Base-by-base conservation (phyloP, 2,888 invertebrate genomes). In the Lordiphosa andalusiaca region DNA sequence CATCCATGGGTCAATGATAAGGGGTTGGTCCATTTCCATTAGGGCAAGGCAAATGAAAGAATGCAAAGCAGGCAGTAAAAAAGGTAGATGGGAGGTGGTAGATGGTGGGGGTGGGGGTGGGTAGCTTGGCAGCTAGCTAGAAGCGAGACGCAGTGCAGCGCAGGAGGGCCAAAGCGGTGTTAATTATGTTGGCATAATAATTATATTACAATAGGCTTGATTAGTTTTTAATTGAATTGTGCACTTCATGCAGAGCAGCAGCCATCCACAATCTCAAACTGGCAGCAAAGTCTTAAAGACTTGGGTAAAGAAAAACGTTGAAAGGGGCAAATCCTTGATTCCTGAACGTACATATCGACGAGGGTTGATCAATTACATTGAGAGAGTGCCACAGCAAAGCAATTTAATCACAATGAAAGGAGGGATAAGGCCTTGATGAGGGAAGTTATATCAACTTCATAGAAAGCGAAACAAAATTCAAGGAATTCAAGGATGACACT, bases 151-250 rank as follows among this genome's bases (percentile, higher is more conserved):
- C 30, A 30, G 10, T 30, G 30, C 30, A 30, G 30, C 30, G 30
- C 73, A 60, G 19, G 19, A 19, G 19, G 57, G 46, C 40, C 64
- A 65, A 58, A 69, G 67, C 67, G 61, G 58, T 80, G 77, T 77
- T 77, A 85, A 83, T 85, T 77, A 84, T 82, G 71, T 69, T 84
- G 82, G 67, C 84, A 82, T 61, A 66, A 86, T 82, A 82, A 82
- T 85, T 85, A 74, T 70, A 82, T 82, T 82, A 82, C 82, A 85
- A 84, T 85, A 84, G 80, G 85, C 85, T 82, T 81, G 82, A 85
- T 85, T 81, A 81, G 86, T 81, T 81, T 81, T 85, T 85, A 81
- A 81, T 81, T 81, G 82, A 80, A 67, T 80, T 80, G 84, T 62
- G 76, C 64, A 64, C 81, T 75, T 59, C 64, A 72, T 80, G 71